Evolutionary conservation across 1,140 invertebrate species (phyloP), one percentile per base, ranked within the genome.

Genomic region (Globodera rostochiensis): DNA sequence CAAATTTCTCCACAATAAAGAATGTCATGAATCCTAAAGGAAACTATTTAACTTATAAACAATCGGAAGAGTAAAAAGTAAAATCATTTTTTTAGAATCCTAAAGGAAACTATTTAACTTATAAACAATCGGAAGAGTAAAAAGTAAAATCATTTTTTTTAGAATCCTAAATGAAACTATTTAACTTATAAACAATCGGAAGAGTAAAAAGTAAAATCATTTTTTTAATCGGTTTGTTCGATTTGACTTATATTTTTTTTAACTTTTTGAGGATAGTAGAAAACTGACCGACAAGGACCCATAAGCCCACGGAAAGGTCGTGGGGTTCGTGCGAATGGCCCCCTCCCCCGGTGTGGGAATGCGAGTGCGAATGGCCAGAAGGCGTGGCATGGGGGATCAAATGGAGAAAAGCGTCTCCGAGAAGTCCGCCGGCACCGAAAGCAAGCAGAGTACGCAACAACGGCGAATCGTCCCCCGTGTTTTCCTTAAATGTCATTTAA

Each of bases 361-460:
- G 92, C 4, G 86, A 87, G 19, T 90, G 91, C 86, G 92, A 90
- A 47, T 91, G 90, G 71, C 92, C 87, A 80, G 91, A 88, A 36
- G 94, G 92, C 64, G 93, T 91, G 21, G 96, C 95, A 92, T 98
- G 96, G 57, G 96, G 96, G 89, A 98, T 98, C 46, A 98, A 91
- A 92, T 98, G 96, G 3, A 98, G 91, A 91, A 98, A 98, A 6
- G 96, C 96, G 92, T 98, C 96, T 9, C 96, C 96, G 3, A 98
- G 91, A 13, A 98, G 91, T 81, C 96, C 96, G 73, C 96, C 96
- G 7, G 95, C 96, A 8, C 95, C 96, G 92, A 98, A 98, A 80
- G 94, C 95, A 21, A 98, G 91, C 19, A 98, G 91, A 64, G 97
- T 92, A 91, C 97, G 97, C 13, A 98, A 90, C 15, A 89, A 83